These are phyloP conservation scores for Amblyjoppa proteus DNA, from an alignment of 2,888 invertebrate species.

Conservation along the genomic window DNA sequence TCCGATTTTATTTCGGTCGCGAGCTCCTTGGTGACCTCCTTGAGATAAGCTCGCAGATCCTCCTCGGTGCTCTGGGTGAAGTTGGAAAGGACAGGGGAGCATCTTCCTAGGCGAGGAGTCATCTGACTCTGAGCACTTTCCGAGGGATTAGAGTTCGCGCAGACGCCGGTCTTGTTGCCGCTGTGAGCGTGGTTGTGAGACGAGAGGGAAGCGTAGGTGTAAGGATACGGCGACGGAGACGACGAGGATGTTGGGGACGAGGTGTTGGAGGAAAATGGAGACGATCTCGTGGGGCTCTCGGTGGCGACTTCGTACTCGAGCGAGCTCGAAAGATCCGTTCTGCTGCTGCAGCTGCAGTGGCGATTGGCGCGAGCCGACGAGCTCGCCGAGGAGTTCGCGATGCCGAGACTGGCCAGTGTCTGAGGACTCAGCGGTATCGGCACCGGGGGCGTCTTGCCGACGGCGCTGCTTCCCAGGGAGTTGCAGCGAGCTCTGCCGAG, in stretches of 20 bases:
- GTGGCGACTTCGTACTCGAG: conserved; percentile 86
- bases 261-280: conserved; percentile 77
- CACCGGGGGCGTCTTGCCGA: conserved; percentile 77
- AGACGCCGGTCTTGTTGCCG: conserved; percentile 42
- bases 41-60: conserved; percentile 91
- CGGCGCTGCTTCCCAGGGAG: conserved; percentile 86
- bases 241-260: conserved; percentile 78
- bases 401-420: conserved; percentile 88
- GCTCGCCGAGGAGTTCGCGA: conserved; percentile 84
- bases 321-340: conserved; percentile 89
- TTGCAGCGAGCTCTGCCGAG: conserved; percentile 87
- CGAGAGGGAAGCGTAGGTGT: conserved; percentile 61
- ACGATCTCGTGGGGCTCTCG: conserved; percentile 78
- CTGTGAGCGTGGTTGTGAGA: conserved; percentile 34
- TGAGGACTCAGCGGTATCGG: conserved; percentile 87
- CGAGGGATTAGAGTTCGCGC: conserved; percentile 71
- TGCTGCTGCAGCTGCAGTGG: conserved; percentile 91
- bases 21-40: conserved; percentile 92
- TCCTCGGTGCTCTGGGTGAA: conserved; percentile 86
- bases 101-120: conserved; percentile 77
- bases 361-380: conserved; percentile 80
- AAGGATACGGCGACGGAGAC: conserved; percentile 70
- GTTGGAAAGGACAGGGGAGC: conserved; percentile 79
- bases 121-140: conserved; percentile 55
- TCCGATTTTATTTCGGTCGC: conserved; percentile 94